A percentile compares a stretch with the other conserved stretches of the same genome.
Evolutionary conservation across 2,113 vertebrate genomes (phyloP).

Genomic region (Oreamnos americanus): DNA sequence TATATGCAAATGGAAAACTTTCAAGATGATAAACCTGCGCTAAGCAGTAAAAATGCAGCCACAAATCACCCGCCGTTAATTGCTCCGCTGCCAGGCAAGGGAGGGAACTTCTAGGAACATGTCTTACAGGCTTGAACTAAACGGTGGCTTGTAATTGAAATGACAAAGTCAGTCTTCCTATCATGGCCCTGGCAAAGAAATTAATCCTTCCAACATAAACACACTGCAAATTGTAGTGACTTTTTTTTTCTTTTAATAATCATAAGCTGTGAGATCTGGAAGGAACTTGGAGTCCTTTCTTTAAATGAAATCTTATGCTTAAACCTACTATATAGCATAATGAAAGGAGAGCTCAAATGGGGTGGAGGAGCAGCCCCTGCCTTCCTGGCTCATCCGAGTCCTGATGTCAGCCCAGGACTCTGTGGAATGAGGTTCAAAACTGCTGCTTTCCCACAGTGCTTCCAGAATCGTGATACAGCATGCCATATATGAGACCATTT

Average conservation of each 20-base stretch:
- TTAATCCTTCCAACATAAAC: constrained; percentile 59
- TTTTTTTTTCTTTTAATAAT: constrained; percentile 47
- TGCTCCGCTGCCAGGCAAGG: constrained; percentile 49
- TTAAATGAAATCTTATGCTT: background rate
- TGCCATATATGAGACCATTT: background rate
- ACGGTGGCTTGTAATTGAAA: constrained; percentile 65
- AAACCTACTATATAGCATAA: background rate
- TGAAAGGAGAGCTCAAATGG: background rate
- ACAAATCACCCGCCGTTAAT: constrained; percentile 72
- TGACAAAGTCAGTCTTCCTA: constrained; percentile 66
- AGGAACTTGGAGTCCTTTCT: background rate
- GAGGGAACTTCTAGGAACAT: constrained; percentile 23
- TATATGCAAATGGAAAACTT: constrained; percentile 74
- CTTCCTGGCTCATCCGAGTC: background rate
- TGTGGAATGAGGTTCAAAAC: background rate
- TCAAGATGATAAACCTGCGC: constrained; percentile 71
- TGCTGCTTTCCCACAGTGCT: background rate
- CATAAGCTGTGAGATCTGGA: constrained; percentile 1
- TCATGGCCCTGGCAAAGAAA: constrained; percentile 42
- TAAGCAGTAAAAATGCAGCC: constrained; percentile 48
- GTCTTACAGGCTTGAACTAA: constrained; percentile 44
- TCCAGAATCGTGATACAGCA: background rate
- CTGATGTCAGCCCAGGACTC: background rate
- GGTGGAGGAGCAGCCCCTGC: background rate
- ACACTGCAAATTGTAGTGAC: constrained; percentile 22